Conservation (phyloP, 2,797 vertebrate genomes). For the Schizopygopsis malacanthus region DNA sequence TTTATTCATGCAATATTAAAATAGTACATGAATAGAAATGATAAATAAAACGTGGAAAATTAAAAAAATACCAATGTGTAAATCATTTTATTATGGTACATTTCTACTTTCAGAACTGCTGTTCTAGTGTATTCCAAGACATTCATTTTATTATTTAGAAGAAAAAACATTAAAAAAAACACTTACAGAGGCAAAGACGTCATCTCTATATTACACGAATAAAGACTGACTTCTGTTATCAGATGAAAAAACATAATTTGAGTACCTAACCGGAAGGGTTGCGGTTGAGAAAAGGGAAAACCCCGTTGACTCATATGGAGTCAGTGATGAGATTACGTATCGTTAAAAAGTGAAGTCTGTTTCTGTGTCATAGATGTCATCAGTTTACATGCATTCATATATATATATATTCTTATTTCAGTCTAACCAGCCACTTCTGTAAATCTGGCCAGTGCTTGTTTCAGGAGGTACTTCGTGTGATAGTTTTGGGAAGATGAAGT, state of each 20-base stretch:
- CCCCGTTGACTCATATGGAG: constrained; percentile 64
- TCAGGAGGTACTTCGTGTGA: not conserved
- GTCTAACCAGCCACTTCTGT: not conserved
- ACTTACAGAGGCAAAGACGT: not conserved
- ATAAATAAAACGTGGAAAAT: not conserved
- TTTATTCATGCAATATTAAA: not conserved
- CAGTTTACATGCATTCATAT: not conserved
- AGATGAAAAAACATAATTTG: constrained; percentile 51
- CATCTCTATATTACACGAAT: not conserved
- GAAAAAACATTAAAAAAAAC: not conserved
- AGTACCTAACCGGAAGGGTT: constrained; percentile 67
- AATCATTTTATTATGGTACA: not conserved
- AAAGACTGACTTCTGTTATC: constrained; percentile 23
- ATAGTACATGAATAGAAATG: too few species aligned
- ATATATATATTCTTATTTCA: too few species aligned
- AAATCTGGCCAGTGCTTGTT: not conserved
- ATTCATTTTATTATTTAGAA: not conserved
- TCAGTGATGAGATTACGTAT: constrained; percentile 60
- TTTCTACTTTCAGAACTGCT: not conserved
- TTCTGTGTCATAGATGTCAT: not conserved
- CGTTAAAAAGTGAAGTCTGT: constrained; percentile 35
- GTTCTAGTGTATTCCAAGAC: not conserved
- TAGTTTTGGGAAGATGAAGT: not conserved
- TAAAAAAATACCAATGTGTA: not conserved
- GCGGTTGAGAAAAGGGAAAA: constrained; percentile 69